Conservation (phyloP, 2,797 vertebrate species). For the Apogon talboti region DNA sequence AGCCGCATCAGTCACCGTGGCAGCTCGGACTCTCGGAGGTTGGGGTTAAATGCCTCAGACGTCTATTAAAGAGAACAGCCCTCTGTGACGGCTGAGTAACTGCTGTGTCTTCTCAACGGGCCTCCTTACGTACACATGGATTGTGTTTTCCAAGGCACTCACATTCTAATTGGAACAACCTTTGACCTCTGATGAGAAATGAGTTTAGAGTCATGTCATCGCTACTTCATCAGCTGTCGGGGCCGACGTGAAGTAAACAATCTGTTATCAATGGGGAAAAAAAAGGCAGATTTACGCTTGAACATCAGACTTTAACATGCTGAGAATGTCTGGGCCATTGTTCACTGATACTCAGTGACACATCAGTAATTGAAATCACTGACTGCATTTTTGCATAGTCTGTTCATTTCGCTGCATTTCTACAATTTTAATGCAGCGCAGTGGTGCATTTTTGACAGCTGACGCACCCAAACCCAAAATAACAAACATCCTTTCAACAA, state of each 20-base stretch:
- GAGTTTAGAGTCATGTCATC: neutral
- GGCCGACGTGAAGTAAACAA: too few species aligned
- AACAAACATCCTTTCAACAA: neutral
- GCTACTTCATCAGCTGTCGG: neutral
- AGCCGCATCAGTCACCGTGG: constrained; percentile 1
- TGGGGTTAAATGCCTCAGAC: constrained; percentile 1
- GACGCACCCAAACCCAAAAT: neutral
- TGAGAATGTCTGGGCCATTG: neutral
- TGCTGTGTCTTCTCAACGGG: constrained; percentile 12
- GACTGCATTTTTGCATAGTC: neutral
- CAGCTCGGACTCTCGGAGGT: constrained; percentile 19
- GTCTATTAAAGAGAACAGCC: neutral
- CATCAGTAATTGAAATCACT: neutral
- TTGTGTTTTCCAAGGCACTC: constrained; percentile 26
- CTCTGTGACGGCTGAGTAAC: constrained; percentile 4
- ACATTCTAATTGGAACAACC: constrained; percentile 8
- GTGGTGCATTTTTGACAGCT: constrained; percentile 1
- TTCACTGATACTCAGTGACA: neutral
- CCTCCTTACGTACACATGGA: constrained; percentile 19
- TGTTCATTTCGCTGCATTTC: neutral
- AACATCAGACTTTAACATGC: too few species aligned
- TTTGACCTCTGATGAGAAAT: constrained; percentile 18
- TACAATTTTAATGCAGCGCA: neutral
- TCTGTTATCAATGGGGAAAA: too few species aligned
- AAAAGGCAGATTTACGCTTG: neutral